Base-by-base conservation (phyloP, 2,888 invertebrate species). In the Leucophenga maculata region DNA sequence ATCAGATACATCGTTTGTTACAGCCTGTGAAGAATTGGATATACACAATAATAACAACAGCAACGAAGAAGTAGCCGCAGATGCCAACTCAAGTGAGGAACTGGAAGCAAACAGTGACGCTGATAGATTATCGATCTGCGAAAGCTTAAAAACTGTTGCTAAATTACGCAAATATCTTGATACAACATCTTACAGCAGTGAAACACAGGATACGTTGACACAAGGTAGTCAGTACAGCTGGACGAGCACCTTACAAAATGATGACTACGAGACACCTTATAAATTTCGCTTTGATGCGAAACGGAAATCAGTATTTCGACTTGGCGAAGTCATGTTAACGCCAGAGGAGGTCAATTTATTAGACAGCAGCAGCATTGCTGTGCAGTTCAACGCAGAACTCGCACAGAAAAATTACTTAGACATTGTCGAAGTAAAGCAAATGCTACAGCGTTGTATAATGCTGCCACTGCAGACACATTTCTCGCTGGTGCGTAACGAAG, bases 401-500 rank as follows among this genome's bases (percentile, higher is more conserved):
- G 14, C 20, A 11, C 13, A 20, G 16, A 13, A 20, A n/a, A 55
- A 16, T 22, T 20, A n/a, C 20, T 6, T 20, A 20, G 31, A 77
- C 69, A 69, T 77, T 1, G 71, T 72, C 22, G 68, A 74, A 44
- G 68, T 77, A 6, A 76, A 78, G 11, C 72, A 92, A 31, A 93
- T 92, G 74, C 84, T 93, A 6, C 92, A 93, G 79, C 90, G 92
- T 84, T 93, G 93, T 0, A 91, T 95, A 1, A 89, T 92, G 82
- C 88, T 93, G 70, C 94, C 95, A 0, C 85, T 95, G 3, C 90
- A 90, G 11, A 91, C 92, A 22, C 94, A 95, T 79, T 89, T 92
- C 65, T 91, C 92, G 75, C 90, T 95, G 13, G 91, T 94, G 0
- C 93, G 94, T 70, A 93, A 92, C 72, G 94, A 94, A 8, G 91